A percentile compares a stretch with the other conserved stretches of the same genome.
Conservation (phyloP, 1,140 invertebrate genomes). For the Aphis craccivora region DNA sequence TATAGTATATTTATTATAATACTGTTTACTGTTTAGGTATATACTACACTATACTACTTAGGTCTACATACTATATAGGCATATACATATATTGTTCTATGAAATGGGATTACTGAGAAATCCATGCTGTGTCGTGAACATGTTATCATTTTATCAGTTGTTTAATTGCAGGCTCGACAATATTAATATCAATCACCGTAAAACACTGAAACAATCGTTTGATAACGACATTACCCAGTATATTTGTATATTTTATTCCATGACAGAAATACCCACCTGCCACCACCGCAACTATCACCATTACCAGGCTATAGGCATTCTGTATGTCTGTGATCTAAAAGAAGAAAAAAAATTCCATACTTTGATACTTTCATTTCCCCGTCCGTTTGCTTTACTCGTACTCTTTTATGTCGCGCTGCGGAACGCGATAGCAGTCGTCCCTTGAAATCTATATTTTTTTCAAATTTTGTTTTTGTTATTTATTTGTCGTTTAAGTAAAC, state of each 20-base stretch:
- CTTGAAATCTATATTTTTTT: background rate
- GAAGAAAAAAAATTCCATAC: constrained; percentile 13
- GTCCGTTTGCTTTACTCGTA: constrained; percentile 28
- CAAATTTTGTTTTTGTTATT: background rate
- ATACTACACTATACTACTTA: too few species aligned
- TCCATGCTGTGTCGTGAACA: too few species aligned
- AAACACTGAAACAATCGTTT: background rate
- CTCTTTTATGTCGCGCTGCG: constrained; percentile 17
- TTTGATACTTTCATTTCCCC: constrained; percentile 44
- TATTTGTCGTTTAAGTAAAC: background rate
- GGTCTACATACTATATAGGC: too few species aligned
- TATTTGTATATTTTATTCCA: constrained; percentile 36
- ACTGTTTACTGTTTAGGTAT: too few species aligned
- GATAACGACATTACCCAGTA: background rate
- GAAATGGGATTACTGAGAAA: too few species aligned
- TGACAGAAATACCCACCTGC: background rate
- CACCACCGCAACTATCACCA: constrained; percentile 33
- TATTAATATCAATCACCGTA: too few species aligned
- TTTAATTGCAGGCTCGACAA: too few species aligned
- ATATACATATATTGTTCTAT: too few species aligned
- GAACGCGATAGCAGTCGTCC: background rate
- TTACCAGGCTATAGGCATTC: constrained; percentile 11
- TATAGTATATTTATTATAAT: too few species aligned
- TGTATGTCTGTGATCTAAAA: constrained; percentile 40
- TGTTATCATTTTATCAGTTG: too few species aligned